phyloP scores from a whole-genome alignment of 2,113 vertebrate genomes.

The Connochaetes taurinus region DNA sequence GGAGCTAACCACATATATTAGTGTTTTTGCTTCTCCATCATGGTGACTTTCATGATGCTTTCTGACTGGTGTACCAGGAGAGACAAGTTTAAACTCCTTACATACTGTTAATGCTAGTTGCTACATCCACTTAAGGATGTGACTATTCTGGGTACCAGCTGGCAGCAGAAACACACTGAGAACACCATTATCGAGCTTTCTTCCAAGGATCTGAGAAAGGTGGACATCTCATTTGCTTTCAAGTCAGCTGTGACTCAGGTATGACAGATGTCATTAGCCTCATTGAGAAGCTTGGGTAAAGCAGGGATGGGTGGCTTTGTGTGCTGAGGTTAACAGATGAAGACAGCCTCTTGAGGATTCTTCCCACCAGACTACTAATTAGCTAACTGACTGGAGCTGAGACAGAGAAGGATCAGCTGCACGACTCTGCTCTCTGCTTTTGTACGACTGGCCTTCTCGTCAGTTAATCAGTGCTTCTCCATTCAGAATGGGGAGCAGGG shows the following conservation, averaged over 20 bases:
- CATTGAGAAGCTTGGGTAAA: not conserved
- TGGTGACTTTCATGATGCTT: not conserved
- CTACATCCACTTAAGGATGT: not conserved
- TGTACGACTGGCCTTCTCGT: not conserved
- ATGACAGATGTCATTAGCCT: conserved; percentile 2
- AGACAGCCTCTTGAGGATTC: not conserved
- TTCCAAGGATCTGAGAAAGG: not conserved
- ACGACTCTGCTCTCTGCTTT: not conserved
- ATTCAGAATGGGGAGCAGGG: not conserved
- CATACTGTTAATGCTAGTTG: not conserved
- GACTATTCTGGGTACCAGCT: not conserved
- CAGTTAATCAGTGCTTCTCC: not conserved
- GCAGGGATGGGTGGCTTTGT: not conserved
- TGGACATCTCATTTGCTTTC: conserved; percentile 21
- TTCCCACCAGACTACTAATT: not conserved
- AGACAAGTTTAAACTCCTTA: not conserved
- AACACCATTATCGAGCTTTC: not conserved
- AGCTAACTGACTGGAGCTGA: not conserved
- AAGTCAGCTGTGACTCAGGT: not conserved
- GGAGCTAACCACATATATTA: not conserved
- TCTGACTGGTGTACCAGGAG: not conserved
- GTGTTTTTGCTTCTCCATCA: not conserved
- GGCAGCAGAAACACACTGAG: not conserved
- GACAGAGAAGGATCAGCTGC: not conserved
- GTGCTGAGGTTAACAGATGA: not conserved